Conservation (phyloP, 2,113 vertebrate genomes). For the Melanerpes aurifrons region DNA sequence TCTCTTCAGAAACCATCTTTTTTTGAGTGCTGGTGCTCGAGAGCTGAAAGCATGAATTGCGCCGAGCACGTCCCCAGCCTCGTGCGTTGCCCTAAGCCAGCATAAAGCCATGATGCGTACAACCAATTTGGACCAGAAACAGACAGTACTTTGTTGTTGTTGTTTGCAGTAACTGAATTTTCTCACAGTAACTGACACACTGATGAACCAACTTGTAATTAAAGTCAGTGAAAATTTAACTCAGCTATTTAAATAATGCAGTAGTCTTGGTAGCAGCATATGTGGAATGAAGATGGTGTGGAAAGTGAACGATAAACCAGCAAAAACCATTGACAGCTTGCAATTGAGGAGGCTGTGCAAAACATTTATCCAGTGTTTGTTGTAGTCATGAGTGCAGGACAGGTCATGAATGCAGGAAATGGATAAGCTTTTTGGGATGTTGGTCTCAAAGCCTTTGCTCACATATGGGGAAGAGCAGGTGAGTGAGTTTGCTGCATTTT, state of each 20-base stretch:
- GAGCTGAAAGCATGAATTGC: background rate
- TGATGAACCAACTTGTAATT: slow-evolving; percentile 34
- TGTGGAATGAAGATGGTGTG: background rate
- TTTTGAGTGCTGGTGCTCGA: rapidly evolving
- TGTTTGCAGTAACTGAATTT: background rate
- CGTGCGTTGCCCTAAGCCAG: background rate
- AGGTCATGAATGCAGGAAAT: background rate
- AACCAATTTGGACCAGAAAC: background rate
- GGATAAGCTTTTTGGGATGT: background rate
- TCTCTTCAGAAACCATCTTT: background rate
- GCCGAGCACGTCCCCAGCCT: background rate
- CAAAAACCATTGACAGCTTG: background rate
- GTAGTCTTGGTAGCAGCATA: background rate
- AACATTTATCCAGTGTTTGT: background rate
- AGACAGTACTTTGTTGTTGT: background rate
- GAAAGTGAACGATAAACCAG: background rate
- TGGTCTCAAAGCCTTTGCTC: background rate
- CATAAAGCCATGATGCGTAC: rapidly evolving
- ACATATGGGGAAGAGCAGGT: background rate
- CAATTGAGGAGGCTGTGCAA: background rate
- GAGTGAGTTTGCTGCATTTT: background rate
- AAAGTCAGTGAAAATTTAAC: background rate
- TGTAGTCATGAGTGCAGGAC: background rate
- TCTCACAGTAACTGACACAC: background rate
- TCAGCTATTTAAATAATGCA: background rate